Evolutionary conservation across 2,113 vertebrate species (phyloP), one percentile per base, ranked within the genome.

Genomic region (Microtus pennsylvanicus): DNA sequence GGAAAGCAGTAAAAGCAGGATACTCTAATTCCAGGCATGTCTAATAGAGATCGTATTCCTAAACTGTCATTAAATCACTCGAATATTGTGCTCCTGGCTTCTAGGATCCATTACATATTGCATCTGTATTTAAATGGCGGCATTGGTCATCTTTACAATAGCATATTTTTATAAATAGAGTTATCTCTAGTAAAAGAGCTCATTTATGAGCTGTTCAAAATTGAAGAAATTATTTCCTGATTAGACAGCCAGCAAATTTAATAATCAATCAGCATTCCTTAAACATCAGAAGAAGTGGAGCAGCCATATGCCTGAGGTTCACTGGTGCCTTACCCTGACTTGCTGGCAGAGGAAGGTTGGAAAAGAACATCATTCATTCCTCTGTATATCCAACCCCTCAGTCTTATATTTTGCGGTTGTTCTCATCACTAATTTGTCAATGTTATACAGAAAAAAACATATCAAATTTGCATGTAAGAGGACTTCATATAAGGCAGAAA

Each of bases 1-100:
- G 67, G 93, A 89, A 55, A 94, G 91, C 69, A 61, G n/a, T 76
- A 76, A 87, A 87, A 91, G 78, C 30, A 24, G 45, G 67, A 42
- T 0, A 24, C 82, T 92, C 96, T 87, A 45, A 72, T 90, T 82
- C 96, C 95, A 95, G 89, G 94, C 96, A 85, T 89, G 65, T 72
- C 82, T 96, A 92, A 93, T 95, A 81, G 93, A 93, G 89, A 76
- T 86, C 91, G 82, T 70, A 90, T 65, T 95, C 94, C 96, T 94
- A 93, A 90, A 94, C 78, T 82, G 91, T 85, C 85, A 93, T 96
- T 96, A 94, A 97, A 95, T 95, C 90, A 88, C 87, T 69, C 87
- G 94, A 81, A 87, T 82, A 92, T 50, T 88, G 90, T 95, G 47
- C 76, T 82, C 77, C 61, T 92, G 88, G 81, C 91, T 77, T 92